phyloP scores from a whole-genome alignment of 2,797 vertebrate species.

The Taeniopygia guttata region DNA sequence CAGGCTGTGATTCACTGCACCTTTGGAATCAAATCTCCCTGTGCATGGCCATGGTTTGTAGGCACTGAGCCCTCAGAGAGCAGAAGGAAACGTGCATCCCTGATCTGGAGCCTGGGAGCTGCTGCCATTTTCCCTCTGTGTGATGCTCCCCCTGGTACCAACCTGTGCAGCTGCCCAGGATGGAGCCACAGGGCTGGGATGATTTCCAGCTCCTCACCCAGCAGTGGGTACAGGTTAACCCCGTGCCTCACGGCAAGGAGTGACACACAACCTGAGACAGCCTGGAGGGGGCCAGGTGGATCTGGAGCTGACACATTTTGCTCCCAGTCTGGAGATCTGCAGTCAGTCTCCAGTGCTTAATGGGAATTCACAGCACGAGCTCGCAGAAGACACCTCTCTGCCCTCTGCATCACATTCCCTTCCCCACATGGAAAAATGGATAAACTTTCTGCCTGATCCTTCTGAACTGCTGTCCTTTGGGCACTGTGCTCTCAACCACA shows the following conservation, averaged over 20 bases:
- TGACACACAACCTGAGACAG: not conserved
- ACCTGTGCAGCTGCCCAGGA: not conserved
- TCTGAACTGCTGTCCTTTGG: not conserved
- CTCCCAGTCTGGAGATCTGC: not conserved
- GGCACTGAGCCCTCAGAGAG: not conserved
- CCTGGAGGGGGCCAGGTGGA: not conserved
- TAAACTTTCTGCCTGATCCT: not conserved
- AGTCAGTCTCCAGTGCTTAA: not conserved
- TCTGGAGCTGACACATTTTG: not conserved
- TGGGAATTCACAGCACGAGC: not conserved
- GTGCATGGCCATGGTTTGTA: not conserved
- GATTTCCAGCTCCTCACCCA: not conserved
- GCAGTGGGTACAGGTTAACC: not conserved
- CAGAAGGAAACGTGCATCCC: not conserved
- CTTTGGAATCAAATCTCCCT: not conserved
- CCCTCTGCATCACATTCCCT: not conserved
- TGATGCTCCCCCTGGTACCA: not conserved
- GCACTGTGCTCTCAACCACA: not conserved
- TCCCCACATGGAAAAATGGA: not conserved
- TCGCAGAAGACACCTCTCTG: not conserved
- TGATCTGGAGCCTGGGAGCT: not conserved
- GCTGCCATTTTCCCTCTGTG: not conserved
- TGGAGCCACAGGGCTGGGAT: not conserved
- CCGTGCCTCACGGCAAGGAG: not conserved
- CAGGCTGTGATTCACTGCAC: not conserved